A percentile compares a stretch with the other conserved stretches of the same genome.
Conservation (phyloP, 2,888 invertebrate genomes). For the Himalopsyche kuldschensis region DNA sequence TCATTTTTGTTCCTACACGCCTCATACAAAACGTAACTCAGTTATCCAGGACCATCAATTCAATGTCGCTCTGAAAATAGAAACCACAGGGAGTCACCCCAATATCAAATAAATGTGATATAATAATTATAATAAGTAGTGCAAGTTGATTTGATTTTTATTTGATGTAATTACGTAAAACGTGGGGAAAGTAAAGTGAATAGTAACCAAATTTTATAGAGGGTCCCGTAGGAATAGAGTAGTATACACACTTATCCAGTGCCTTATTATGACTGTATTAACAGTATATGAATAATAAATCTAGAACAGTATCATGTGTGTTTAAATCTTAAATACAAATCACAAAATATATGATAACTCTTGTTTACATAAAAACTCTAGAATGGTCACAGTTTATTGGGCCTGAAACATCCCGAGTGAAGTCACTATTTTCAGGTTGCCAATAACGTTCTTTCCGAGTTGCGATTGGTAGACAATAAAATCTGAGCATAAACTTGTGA, state of each 20-base stretch:
- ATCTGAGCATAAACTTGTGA: too few relatives aligned
- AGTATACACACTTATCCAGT: background rate
- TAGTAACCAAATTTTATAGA: background rate
- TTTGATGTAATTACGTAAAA: slow-evolving; percentile 30
- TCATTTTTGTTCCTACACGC: too few relatives aligned
- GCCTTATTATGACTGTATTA: background rate
- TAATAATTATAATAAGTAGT: slow-evolving; percentile 21
- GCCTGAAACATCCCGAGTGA: too few relatives aligned
- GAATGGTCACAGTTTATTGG: too few relatives aligned
- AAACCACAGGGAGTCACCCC: background rate
- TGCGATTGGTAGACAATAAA: too few relatives aligned
- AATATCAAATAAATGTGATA: background rate
- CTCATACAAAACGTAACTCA: too few relatives aligned
- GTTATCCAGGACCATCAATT: background rate
- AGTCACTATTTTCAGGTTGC: too few relatives aligned
- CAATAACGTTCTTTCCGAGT: too few relatives aligned
- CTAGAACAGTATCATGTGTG: too few relatives aligned
- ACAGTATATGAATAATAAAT: background rate
- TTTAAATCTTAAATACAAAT: too few relatives aligned
- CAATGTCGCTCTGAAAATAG: background rate
- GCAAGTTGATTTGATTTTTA: slow-evolving; percentile 30
- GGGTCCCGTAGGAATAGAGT: background rate
- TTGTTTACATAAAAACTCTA: too few relatives aligned
- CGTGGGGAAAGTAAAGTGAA: slow-evolving; percentile 19
- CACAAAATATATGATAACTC: too few relatives aligned